A percentile compares a stretch with the other conserved stretches of the same genome.
These are phyloP conservation scores for Heliothis subflexa DNA, from an alignment of 1,140 invertebrate species.

Conservation along the genomic window DNA sequence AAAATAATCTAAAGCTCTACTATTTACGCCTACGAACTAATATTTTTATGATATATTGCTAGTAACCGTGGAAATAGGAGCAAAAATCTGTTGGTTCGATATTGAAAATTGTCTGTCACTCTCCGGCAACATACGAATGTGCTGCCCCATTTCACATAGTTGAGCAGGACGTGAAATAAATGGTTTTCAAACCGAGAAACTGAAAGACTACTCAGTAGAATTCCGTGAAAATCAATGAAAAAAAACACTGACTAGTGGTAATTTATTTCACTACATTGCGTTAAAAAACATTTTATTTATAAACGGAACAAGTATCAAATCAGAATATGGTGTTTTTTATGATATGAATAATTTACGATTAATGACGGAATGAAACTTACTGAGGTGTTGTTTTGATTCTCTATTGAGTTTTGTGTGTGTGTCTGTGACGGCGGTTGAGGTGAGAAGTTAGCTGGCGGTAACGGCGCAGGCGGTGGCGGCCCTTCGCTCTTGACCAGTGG, in stretches of 20 bases:
- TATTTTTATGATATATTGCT: neutral
- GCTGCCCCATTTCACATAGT: constrained; percentile 16
- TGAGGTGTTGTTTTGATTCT: constrained; percentile 85
- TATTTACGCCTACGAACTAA: neutral
- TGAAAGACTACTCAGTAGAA: too few species aligned
- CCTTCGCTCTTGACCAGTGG: constrained; percentile 83
- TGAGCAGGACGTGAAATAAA: constrained; percentile 18
- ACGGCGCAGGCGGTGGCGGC: constrained; percentile 77
- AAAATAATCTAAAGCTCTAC: neutral
- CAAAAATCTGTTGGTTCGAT: constrained; percentile 4
- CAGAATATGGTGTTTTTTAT: too few species aligned
- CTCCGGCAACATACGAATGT: constrained; percentile 10
- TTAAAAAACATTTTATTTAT: too few species aligned
- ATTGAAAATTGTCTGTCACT: constrained; percentile 21
- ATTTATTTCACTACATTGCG: too few species aligned
- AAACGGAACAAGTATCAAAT: too few species aligned
- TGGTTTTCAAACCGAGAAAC: constrained; percentile 29
- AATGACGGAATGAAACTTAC: constrained; percentile 69
- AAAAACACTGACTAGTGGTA: too few species aligned
- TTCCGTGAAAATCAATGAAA: too few species aligned
- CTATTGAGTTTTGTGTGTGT: constrained; percentile 80
- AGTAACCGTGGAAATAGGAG: neutral
- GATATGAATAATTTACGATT: neutral
- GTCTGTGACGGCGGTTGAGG: constrained; percentile 77
- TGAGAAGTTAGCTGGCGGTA: constrained; percentile 82